These are phyloP conservation scores for Ophion ventricosus DNA, from an alignment of 2,888 invertebrate genomes.

Conservation along the genomic window DNA sequence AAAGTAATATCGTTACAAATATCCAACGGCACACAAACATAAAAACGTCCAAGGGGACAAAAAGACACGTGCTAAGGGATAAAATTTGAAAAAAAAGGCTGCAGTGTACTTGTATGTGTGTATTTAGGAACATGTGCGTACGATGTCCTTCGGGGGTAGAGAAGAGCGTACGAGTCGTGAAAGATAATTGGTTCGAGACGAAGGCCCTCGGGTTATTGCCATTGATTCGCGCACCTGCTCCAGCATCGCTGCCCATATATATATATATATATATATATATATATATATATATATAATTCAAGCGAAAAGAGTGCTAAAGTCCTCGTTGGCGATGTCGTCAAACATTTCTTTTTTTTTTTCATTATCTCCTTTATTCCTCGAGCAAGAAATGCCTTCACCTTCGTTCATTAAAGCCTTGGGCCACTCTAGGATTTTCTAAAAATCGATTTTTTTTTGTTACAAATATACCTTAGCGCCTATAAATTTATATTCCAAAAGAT, in stretches of 20 bases:
- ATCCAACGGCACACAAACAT: neutral
- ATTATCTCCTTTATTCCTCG: constrained; percentile 14
- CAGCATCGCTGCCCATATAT: constrained; percentile 69
- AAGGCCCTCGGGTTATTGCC: constrained; percentile 66
- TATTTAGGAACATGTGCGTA: constrained; percentile 34
- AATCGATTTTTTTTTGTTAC: too few species aligned
- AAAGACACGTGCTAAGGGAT: constrained; percentile 31
- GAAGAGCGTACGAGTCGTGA: constrained; percentile 65
- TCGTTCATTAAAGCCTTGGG: constrained; percentile 54
- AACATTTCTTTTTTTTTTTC: constrained; percentile 4
- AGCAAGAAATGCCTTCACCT: constrained; percentile 19
- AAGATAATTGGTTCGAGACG: constrained; percentile 70
- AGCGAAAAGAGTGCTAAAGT: constrained; percentile 39
- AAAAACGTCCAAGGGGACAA: neutral
- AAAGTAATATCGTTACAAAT: neutral
- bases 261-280: neutral
- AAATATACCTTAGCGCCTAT: too few species aligned
- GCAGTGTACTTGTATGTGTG: neutral
- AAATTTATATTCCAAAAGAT: too few species aligned
- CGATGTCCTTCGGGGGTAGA: constrained; percentile 49
- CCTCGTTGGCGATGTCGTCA: constrained; percentile 36
- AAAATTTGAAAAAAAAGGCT: neutral
- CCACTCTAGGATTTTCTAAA: too few species aligned
- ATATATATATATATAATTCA: constrained; percentile 2
- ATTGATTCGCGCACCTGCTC: constrained; percentile 74